A percentile compares a stretch with the other conserved stretches of the same genome.
Evolutionary conservation across 2,888 invertebrate genomes (phyloP).

Genomic region (Leucophenga montana): DNA sequence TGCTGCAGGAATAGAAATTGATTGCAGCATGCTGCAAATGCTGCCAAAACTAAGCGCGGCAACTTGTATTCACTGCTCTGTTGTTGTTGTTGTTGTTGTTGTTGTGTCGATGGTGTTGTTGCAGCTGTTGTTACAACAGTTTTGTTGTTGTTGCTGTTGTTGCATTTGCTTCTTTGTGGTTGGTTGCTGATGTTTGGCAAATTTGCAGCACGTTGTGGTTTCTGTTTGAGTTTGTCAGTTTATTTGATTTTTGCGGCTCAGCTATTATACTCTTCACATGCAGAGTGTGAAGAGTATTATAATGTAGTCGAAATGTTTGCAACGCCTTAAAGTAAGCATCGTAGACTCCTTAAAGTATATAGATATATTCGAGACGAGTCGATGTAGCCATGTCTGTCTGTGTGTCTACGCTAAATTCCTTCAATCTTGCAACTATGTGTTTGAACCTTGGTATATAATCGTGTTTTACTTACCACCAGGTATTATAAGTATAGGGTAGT

Average conservation of each 20-base stretch:
- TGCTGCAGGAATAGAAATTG: neutral
- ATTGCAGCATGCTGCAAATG: constrained; percentile 18
- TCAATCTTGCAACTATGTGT: too few relatives aligned
- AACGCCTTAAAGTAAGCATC: too few relatives aligned
- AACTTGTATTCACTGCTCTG: neutral
- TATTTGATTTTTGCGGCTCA: neutral
- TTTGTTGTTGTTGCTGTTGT: constrained; percentile 5
- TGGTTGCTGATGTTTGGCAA: constrained; percentile 7
- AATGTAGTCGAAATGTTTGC: too few relatives aligned
- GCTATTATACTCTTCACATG: too few relatives aligned
- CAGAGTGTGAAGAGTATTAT: too few relatives aligned
- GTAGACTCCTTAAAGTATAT: too few relatives aligned
- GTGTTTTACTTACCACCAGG: too few relatives aligned
- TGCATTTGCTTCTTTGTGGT: neutral
- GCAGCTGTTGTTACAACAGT: constrained; percentile 20
- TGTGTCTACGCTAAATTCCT: too few relatives aligned
- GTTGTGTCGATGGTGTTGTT: constrained; percentile 25
- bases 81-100: constrained; percentile 26
- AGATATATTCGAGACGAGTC: too few relatives aligned
- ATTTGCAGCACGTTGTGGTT: constrained; percentile 22
- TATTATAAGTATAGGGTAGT: too few relatives aligned
- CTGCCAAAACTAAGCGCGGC: constrained; percentile 21
- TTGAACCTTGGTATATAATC: too few relatives aligned
- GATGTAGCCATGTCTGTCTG: too few relatives aligned
- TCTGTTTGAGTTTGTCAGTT: constrained; percentile 11